Base-by-base conservation (phyloP, 2,888 invertebrate species). In the Dolomedes plantarius region DNA sequence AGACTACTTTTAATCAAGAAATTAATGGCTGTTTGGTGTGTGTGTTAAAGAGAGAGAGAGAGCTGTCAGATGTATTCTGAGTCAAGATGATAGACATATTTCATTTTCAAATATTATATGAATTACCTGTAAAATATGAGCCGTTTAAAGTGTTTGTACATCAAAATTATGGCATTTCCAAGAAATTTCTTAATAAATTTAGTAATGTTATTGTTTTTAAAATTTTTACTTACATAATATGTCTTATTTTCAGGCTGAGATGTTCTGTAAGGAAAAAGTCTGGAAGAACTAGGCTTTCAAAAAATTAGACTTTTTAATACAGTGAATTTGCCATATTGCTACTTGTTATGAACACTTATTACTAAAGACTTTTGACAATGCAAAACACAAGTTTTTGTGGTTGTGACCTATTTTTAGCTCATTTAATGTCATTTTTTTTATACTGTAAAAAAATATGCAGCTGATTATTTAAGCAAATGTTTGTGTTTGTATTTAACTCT, bases 231-330 rank as follows among this genome's bases (percentile, higher is more conserved):
- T 9, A 72, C 16, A 0, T 50, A 23, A 65, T 41, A 28, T 65
- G n/a, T 13, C 31, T 46, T 9, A 29, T 16, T 73, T 80, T 19
- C 27, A 80, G 80, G 80, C 73, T 72, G 72, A 73, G 32, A 31
- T 11, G n/a, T 80, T n/a, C 23, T 80, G 80, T 73, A 72, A 73
- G 64, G 56, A 80, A 11, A 80, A 73, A 71, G 64, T 80, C 1
- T 64, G 65, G 65, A 80, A 73, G 23, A 80, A 92, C 77, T 16
- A 91, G 72, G 11, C 23, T 56, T 19, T 23, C 3, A 36, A 36
- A 9, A 9, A 7, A 9, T 36, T 36, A 36, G 36, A 5, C 7
- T 9, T 7, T 36, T 36, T 5, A 36, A 36, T 9, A 36, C 36
- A 36, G 5, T 7, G 36, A 7, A 9, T 9, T 56, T 56, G 19